A percentile compares a stretch with the other conserved stretches of the same genome.
phyloP scores from a whole-genome alignment of 2,888 invertebrate genomes.

The Leptinotarsa juncta region DNA sequence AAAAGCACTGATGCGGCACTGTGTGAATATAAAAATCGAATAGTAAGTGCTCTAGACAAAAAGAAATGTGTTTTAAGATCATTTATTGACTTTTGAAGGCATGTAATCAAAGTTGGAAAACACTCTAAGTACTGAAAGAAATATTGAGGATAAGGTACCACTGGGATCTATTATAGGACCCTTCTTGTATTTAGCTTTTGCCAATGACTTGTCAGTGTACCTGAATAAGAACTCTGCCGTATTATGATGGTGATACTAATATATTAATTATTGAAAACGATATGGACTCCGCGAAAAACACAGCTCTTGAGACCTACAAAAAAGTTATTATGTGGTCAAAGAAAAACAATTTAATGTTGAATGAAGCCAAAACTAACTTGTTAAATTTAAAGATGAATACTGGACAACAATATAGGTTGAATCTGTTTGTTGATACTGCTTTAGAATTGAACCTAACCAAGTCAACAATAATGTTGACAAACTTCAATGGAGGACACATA shows the following conservation, averaged over 20 bases:
- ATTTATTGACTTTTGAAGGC: constrained; percentile 7
- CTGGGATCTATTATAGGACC: constrained; percentile 16
- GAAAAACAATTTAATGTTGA: constrained; percentile 18
- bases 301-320: neutral
- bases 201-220: constrained; percentile 14
- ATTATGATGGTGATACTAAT: constrained; percentile 21
- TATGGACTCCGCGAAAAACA: neutral
- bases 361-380: no score
- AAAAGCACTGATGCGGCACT: no score
- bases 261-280: constrained; percentile 17
- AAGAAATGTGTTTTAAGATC: constrained; percentile 2
- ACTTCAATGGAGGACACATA: constrained; percentile 13
- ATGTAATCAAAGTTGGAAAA: constrained; percentile 9
- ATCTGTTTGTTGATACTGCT: constrained; percentile 14
- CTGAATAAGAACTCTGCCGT: neutral
- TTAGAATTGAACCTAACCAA: constrained; percentile 12
- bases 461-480: constrained; percentile 18
- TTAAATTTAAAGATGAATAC: neutral
- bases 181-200: constrained; percentile 19
- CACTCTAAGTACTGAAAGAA: constrained; percentile 10
- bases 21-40: neutral
- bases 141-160: neutral
- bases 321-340: neutral
- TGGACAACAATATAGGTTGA: constrained; percentile 7
- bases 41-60: constrained; percentile 19